These are phyloP conservation scores for Drosophila subquinaria DNA, from an alignment of 2,888 invertebrate species.

Conservation along the genomic window DNA sequence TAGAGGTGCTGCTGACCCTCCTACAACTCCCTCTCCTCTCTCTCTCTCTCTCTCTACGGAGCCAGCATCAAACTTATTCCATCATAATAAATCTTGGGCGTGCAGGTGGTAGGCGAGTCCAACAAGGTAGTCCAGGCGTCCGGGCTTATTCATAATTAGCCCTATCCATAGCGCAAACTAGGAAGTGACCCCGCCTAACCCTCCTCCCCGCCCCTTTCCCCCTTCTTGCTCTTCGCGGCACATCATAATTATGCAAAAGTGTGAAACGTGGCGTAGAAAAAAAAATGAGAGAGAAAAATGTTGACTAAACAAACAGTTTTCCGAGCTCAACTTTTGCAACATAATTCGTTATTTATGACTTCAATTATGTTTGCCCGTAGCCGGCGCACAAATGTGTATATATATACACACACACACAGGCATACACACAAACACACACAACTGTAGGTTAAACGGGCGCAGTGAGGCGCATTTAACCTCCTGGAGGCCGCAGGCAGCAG, in stretches of 20 bases:
- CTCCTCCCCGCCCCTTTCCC: slow-evolving; percentile 3
- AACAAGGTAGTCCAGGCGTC: slow-evolving; percentile 21
- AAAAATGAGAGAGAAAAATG: slow-evolving; percentile 30
- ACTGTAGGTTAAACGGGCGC: slow-evolving; percentile 71
- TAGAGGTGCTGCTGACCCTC: slow-evolving; percentile 39
- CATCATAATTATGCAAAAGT: slow-evolving; percentile 79
- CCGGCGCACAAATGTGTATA: slow-evolving; percentile 45
- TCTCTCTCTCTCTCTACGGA: slow-evolving; percentile 2
- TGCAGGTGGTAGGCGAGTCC: slow-evolving; percentile 33
- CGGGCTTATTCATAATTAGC: slow-evolving; percentile 72
- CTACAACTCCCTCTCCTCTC: not conserved
- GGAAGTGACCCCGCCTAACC: slow-evolving; percentile 35
- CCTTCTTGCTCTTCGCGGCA: slow-evolving; percentile 23
- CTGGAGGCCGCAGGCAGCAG: slow-evolving; percentile 42
- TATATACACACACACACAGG: slow-evolving; percentile 27
- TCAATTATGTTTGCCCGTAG: slow-evolving; percentile 79
- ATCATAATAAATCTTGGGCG: slow-evolving; percentile 78
- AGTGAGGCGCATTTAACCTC: slow-evolving; percentile 66
- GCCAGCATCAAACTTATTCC: slow-evolving; percentile 67
- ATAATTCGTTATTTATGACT: slow-evolving; percentile 82
- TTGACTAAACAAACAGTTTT: slow-evolving; percentile 68
- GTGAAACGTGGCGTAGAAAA: slow-evolving; percentile 58
- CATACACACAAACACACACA: slow-evolving; percentile 26
- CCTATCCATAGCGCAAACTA: slow-evolving; percentile 48
- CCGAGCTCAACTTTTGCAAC: slow-evolving; percentile 71